Base-by-base conservation (phyloP, 1,140 invertebrate genomes). In the Brachionus koreanus region DNA sequence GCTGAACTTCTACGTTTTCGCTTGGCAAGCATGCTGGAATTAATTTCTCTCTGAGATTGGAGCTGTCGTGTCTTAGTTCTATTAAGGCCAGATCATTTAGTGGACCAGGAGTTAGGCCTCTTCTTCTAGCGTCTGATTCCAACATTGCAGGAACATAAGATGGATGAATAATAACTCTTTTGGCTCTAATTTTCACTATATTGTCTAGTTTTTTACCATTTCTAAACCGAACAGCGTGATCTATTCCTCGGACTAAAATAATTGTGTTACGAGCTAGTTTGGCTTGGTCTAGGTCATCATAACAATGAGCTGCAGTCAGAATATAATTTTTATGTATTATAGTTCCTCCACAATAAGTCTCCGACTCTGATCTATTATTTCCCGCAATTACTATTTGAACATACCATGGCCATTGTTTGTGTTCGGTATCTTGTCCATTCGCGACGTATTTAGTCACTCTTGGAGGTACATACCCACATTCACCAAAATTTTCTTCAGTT, bases 231-330 rank as follows among this genome's bases (percentile, higher is more conserved):
- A 46, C 12, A 6, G 5, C 25, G 12, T 29, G 19, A 3, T 74
- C 39, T 42, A 74, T 46, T 4, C 76, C 76, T 61, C 35, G 16
- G 6, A 25, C 49, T 10, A 65, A n/a, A 3, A 79, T 19, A 12
- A 61, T 19, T 33, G 76, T 61, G 49, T 79, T 61, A 5, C 76
- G 46, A 1, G 49, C 9, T 4, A 16, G 13, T 43, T 42, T 79
- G 3, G 52, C 19, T 39, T 10, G 76, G 12, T n/a, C 4, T 23
- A 79, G 12, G 5, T 79, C 79, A 82, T 67, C 79, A 46, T 67
- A 82, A 25, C 82, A 82, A 72, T 82, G 82, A 25, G 82, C 82
- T 39, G 82, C 82, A 16, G 57, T 82, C n/a, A 82, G 13, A 25
- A 82, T n/a, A 61, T 25, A 82, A 13, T 75, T 72, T 43, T 82